Evolutionary conservation across 2,888 invertebrate species (phyloP), one percentile per base, ranked within the genome.

Genomic region (Drosophila nr. perissopoda): DNA sequence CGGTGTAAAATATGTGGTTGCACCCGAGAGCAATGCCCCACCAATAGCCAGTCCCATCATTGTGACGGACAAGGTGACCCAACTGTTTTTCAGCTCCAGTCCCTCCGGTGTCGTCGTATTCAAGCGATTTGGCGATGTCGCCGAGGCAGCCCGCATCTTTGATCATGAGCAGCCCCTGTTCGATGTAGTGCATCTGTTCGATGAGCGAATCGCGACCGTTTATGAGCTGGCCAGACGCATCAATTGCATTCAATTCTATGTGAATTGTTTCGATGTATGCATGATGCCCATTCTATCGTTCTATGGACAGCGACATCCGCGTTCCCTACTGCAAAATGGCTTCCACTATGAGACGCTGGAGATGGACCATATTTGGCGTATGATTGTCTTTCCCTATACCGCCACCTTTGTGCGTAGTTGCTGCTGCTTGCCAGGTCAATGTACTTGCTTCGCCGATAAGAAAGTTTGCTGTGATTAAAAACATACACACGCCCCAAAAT

Each of bases 321-420:
- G 52, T 58, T 84, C 82, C 0, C 25, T 72, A 0, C 68, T 92
- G 4, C 78, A 86, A 18, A 78, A 88, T 7, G 89, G 88, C 2
- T 91, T 88, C 65, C 93, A 93, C 68, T 92, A 88, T 66, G 93
- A 93, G 76, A 85, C 85, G 4, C 42, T 93, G 8, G 27, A 70
- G 0, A 16, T 78, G 2, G 48, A 58, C 1, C 66, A 53, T 0
- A 5, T 57, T 0, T 82, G 79, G 67, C 92, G 88, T 67, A 91
- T 85, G 11, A 81, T 93, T 38, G 91, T 91, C 1, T 93, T 92
- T 48, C 93, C 93, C 1, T 74, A 57, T 4, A 59, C 49, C 7
- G 58, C 75, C 3, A 56, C 59, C 0, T 49, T 84, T 34, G 1
- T 57, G 10, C 52, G 46, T 31, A 52, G 10, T 8, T 85, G 85